phyloP scores from a whole-genome alignment of 2,888 invertebrate species.

The Exocentrus adspersus region DNA sequence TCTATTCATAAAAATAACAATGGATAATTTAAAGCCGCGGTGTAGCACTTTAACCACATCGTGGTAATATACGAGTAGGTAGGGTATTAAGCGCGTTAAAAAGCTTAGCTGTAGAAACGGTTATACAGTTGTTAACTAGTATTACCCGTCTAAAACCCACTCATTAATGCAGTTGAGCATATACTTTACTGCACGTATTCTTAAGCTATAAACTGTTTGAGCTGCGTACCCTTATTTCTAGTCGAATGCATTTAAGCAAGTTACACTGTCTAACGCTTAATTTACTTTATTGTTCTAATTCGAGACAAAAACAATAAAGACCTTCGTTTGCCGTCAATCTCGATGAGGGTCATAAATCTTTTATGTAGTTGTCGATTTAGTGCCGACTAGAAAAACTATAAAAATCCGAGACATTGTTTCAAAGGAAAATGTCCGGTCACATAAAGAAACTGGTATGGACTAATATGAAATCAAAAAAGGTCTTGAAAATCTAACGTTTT shows the following conservation, averaged over 20 bases:
- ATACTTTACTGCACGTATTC: not conserved
- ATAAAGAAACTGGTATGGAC: too few species aligned
- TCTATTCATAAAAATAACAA: too few species aligned
- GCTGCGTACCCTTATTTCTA: not conserved
- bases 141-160: too few species aligned
- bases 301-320: conserved; percentile 8
- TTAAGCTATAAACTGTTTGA: not conserved
- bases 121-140: too few species aligned
- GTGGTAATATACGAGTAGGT: too few species aligned
- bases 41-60: not conserved
- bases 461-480: too few species aligned
- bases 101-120: too few species aligned
- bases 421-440: not conserved
- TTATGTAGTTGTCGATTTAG: conserved; percentile 17
- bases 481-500: too few species aligned
- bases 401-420: conserved; percentile 4
- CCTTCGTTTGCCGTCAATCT: too few species aligned
- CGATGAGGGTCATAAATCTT: too few species aligned
- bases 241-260: not conserved
- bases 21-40: too few species aligned
- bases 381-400: conserved; percentile 8
- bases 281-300: conserved; percentile 10
- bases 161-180: not conserved
- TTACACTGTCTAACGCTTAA: conserved; percentile 2
- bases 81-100: too few species aligned